Percentiles rank a stretch among this genome's conserved stretches.
Evolutionary conservation across 2,113 vertebrate genomes (phyloP).

Genomic region (Phaetusa simplex): DNA sequence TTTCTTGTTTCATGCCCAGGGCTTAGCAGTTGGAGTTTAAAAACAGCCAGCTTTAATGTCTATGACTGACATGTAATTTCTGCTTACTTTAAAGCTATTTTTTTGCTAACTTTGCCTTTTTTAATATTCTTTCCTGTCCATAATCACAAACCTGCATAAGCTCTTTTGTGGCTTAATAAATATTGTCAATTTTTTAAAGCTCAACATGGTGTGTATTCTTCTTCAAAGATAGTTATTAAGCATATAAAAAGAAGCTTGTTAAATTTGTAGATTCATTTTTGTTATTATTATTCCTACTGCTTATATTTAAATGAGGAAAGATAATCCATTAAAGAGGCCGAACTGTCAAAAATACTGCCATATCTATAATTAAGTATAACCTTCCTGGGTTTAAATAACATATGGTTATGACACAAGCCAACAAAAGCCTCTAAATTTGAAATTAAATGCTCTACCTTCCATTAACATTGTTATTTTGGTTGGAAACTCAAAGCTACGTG

Average conservation of each 20-base stretch:
- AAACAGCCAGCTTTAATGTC: conserved; percentile 76
- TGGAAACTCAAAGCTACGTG: background rate
- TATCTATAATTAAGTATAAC: conserved; percentile 65
- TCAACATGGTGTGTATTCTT: conserved; percentile 1
- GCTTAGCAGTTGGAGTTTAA: conserved; percentile 73
- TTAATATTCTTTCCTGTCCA: conserved; percentile 59
- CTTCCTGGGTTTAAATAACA: conserved; percentile 38
- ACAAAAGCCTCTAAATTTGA: conserved; percentile 31
- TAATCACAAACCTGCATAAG: conserved; percentile 70
- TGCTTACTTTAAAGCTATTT: conserved; percentile 73
- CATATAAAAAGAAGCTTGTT: conserved; percentile 23
- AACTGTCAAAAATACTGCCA: conserved; percentile 48
- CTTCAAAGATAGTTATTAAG: conserved; percentile 61
- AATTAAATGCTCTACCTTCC: conserved; percentile 44
- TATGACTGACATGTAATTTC: conserved; percentile 71
- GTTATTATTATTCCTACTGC: conserved; percentile 35
- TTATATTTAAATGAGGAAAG: conserved; percentile 60
- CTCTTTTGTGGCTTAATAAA: conserved; percentile 74
- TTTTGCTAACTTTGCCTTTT: conserved; percentile 68
- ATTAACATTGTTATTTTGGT: background rate
- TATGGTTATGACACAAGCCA: conserved; percentile 38
- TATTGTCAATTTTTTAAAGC: conserved; percentile 66
- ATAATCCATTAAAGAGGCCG: conserved; percentile 53
- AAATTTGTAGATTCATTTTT: conserved; percentile 41
- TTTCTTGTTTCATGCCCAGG: conserved; percentile 74